Percentiles rank a stretch among this genome's conserved stretches.
phyloP scores from a whole-genome alignment of 2,113 vertebrate species.

The Macquaria ambigua region DNA sequence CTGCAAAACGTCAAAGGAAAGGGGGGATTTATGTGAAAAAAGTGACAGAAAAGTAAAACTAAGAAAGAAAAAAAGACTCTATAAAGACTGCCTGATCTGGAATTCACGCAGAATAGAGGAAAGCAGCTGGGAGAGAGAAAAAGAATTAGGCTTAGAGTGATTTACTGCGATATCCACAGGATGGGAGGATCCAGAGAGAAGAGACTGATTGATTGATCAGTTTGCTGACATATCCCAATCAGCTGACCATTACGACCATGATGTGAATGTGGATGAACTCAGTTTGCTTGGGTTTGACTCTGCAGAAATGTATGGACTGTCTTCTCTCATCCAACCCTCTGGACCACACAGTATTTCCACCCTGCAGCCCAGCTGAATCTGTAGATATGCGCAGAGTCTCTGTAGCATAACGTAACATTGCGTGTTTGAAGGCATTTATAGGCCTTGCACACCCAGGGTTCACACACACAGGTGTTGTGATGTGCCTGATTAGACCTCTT shows the following conservation, averaged over 20 bases:
- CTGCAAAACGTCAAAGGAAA: slow-evolving; percentile 12
- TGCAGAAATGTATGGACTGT: not conserved
- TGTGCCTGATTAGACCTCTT: slow-evolving; percentile 14
- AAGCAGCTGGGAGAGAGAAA: not conserved
- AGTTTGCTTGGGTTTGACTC: no score
- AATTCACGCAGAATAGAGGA: not conserved
- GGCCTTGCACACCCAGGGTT: not conserved
- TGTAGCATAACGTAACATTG: not conserved
- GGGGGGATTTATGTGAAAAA: not conserved
- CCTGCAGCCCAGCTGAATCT: not conserved
- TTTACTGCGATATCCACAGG: not conserved
- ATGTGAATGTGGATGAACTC: not conserved
- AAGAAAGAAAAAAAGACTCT: not conserved
- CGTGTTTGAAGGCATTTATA: not conserved
- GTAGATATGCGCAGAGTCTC: not conserved
- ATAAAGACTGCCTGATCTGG: not conserved
- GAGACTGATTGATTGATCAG: not conserved
- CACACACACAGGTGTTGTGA: not conserved
- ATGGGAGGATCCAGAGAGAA: not conserved
- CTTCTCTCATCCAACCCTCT: not conserved
- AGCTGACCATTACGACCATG: not conserved
- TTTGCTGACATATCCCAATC: not conserved
- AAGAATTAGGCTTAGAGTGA: no score
- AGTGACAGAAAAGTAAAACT: not conserved
- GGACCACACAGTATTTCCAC: not conserved